Conservation (phyloP, 2,888 invertebrate species). For the Eilema griseolum region DNA sequence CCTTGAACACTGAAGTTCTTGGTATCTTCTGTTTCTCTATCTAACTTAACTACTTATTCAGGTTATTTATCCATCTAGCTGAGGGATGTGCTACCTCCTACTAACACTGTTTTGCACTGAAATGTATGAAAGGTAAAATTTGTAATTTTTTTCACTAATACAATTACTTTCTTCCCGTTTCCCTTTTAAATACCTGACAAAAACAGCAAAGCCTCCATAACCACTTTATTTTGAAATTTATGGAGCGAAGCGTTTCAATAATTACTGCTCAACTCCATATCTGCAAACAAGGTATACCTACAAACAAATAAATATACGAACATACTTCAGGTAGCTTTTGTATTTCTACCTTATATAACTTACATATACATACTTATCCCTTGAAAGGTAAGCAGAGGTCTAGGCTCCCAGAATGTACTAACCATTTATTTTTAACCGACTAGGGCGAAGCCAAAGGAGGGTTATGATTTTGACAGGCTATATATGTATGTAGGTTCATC, state of each 20-base stretch:
- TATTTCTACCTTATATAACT: neutral
- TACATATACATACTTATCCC: too few species aligned
- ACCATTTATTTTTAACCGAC: too few species aligned
- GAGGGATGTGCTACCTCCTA: too few species aligned
- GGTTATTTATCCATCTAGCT: neutral
- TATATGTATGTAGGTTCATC: too few species aligned
- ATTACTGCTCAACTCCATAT: conserved; percentile 41
- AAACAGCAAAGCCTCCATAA: conserved; percentile 27
- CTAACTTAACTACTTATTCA: too few species aligned
- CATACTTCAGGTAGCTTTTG: neutral
- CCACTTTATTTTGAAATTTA: conserved; percentile 46
- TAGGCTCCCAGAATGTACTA: too few species aligned
- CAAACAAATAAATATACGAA: neutral
- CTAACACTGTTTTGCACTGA: too few species aligned
- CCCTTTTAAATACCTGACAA: conserved; percentile 5
- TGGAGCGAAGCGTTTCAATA: conserved; percentile 44
- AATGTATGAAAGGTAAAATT: neutral
- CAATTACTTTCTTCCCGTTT: neutral
- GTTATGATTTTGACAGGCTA: too few species aligned
- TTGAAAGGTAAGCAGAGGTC: too few species aligned
- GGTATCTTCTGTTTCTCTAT: too few species aligned
- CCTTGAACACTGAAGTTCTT: too few species aligned
- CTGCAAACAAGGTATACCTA: neutral
- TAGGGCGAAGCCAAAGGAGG: too few species aligned
- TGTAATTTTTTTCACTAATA: neutral